Evolutionary conservation across 2,113 vertebrate species (phyloP), one percentile per base, ranked within the genome.

Genomic region (Pelecanus crispus): DNA sequence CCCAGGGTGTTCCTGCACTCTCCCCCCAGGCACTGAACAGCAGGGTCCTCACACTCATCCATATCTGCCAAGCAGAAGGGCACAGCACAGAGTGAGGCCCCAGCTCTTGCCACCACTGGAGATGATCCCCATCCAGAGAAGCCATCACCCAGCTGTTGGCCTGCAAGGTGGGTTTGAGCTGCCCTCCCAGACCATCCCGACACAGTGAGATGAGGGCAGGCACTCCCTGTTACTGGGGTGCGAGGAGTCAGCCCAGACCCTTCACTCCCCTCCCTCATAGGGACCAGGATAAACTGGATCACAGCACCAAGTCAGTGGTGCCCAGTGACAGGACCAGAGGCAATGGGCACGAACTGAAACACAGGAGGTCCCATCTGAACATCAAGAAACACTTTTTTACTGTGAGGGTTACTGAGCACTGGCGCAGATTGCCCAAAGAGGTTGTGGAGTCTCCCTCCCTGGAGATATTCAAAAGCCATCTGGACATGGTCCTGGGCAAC

Each of bases 1-100:
- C 99, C 99, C 0, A 16, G 96, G 0, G 96, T 98, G 93, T 99
- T 99, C 86, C 94, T 97, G 91, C 99, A 99, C 59, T 97, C 89
- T 36, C 98, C 98, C 31, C 96, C 68, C 9, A 86, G 85, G 58
- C 98, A 98, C 94, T 96, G 98, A 63, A 94, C 44, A 45, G 94
- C 92, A 58, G 94, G 81, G n/a, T 95, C 95, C 73, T 95, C 96
- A 91, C 98, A 99, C 68, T 99, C 98, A 42, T 98, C 97, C 92
- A 96, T 95, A 97, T 98, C 98, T 98, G 97, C 81, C 97, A 88
- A 97, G 81, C 45, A 81, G 96, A 96, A 92, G 17, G 36, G 52
- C 40, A 86, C 26, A 93, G 66, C 52, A 80, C 40, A 88, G 79
- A 84, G 62, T 90, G 44, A 92, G 84, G 31, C 3, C 11, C 7